A percentile compares a stretch with the other conserved stretches of the same genome.
Conservation (phyloP, 2,888 invertebrate genomes). For the Cantharis lateralis region DNA sequence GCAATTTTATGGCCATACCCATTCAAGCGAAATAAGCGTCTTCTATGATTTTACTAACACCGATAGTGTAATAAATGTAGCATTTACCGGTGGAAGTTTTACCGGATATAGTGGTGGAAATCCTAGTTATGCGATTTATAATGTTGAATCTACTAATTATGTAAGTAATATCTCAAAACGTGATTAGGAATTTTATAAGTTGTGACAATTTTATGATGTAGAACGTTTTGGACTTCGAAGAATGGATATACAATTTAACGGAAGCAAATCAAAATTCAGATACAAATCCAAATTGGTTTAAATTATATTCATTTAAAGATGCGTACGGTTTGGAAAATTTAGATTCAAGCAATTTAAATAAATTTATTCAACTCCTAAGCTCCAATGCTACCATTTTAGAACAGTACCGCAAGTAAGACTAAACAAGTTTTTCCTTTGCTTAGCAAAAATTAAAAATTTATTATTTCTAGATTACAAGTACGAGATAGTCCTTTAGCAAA, state of each 20-base stretch:
- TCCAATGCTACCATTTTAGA: conserved; percentile 54
- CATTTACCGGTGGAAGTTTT: conserved; percentile 68
- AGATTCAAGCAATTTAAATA: conserved; percentile 52
- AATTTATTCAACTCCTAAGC: conserved; percentile 52
- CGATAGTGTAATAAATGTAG: conserved; percentile 66
- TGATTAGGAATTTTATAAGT: background rate
- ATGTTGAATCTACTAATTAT: conserved; percentile 41
- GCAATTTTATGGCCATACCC: conserved; percentile 85
- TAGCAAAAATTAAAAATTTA: background rate
- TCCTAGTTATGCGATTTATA: conserved; percentile 59
- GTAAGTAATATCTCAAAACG: conserved; percentile 33
- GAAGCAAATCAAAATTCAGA: conserved; percentile 66
- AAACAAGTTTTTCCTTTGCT: background rate
- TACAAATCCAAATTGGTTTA: conserved; percentile 69
- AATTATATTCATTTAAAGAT: conserved; percentile 73
- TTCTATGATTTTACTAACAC: conserved; percentile 65
- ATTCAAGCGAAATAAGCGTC: conserved; percentile 75
- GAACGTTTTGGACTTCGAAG: conserved; percentile 61
- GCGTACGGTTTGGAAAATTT: conserved; percentile 59
- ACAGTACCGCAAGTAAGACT: conserved; percentile 51
- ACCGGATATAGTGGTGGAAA: conserved; percentile 67
- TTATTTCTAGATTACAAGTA: conserved; percentile 6
- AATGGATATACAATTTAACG: conserved; percentile 77
- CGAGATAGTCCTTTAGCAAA: background rate
- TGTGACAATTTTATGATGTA: conserved; percentile 53